Evolutionary conservation across 1,140 invertebrate species (phyloP).

Genomic region (Sitophilus oryzae): DNA sequence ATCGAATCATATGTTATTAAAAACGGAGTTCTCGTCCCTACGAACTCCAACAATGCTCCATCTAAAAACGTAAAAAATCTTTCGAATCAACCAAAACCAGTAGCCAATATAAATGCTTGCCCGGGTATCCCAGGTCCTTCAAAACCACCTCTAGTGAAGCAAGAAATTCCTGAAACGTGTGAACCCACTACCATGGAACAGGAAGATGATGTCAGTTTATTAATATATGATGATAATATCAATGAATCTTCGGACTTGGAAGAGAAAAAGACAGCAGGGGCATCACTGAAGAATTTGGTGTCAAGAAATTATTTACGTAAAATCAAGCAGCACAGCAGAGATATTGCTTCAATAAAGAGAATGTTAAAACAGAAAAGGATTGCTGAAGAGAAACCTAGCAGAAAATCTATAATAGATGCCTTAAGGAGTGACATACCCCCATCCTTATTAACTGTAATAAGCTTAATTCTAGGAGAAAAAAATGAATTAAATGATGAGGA

Average conservation of each 20-base stretch:
- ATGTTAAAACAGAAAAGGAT: conserved; percentile 29
- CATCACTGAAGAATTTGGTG: conserved; percentile 11
- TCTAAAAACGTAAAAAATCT: conserved; percentile 3
- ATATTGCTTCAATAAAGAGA: conserved; percentile 36
- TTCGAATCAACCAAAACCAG: conserved; percentile 13
- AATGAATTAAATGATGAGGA: conserved; percentile 32
- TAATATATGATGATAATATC: conserved; percentile 3
- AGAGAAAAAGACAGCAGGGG: neutral
- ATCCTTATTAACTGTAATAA: conserved; percentile 16
- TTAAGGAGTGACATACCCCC: conserved; percentile 11
- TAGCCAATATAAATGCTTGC: conserved; percentile 10
- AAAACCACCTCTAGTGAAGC: conserved; percentile 3
- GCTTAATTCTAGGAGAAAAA: conserved; percentile 24
- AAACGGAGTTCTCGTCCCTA: conserved; percentile 32
- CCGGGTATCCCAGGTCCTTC: conserved; percentile 13
- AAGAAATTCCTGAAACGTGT: neutral
- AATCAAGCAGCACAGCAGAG: conserved; percentile 36
- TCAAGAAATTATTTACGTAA: conserved; percentile 32
- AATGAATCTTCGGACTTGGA: neutral
- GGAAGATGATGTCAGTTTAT: neutral
- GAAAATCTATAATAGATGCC: conserved; percentile 13
- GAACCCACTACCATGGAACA: neutral
- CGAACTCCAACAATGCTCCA: conserved; percentile 11
- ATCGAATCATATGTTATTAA: conserved; percentile 35
- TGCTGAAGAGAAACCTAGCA: conserved; percentile 21